Percentiles rank a stretch among this genome's conserved stretches.
These are phyloP conservation scores for Lysandra bellargus DNA, from an alignment of 2,888 invertebrate species.

Conservation along the genomic window DNA sequence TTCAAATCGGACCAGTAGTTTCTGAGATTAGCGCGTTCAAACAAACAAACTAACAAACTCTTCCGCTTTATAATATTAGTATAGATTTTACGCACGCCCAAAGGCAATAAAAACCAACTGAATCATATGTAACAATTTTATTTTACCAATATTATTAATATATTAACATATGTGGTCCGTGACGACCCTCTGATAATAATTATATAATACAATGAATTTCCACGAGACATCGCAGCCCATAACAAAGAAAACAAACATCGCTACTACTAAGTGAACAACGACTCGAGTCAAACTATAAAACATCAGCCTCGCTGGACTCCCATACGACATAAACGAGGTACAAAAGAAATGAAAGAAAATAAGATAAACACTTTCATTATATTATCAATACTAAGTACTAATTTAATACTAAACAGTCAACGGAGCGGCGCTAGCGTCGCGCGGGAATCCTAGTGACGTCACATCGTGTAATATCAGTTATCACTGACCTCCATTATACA, in stretches of 20 bases:
- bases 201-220: slow-evolving; percentile 80
- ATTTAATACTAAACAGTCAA: slow-evolving; percentile 48
- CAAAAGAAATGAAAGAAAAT: slow-evolving; percentile 57
- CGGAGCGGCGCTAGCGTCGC: slow-evolving; percentile 51
- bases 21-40: too few species aligned
- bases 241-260: slow-evolving; percentile 72
- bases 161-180: slow-evolving; percentile 79
- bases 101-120: slow-evolving; percentile 46
- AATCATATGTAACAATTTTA: slow-evolving; percentile 79
- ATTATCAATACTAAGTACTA: slow-evolving; percentile 63
- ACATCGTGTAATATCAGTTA: neutral
- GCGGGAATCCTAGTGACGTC: slow-evolving; percentile 14
- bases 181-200: slow-evolving; percentile 78
- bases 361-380: slow-evolving; percentile 66
- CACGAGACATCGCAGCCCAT: slow-evolving; percentile 74
- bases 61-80: too few species aligned
- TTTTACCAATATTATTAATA: slow-evolving; percentile 81
- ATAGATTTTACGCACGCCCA: neutral
- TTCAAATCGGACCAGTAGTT: too few species aligned
- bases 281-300: slow-evolving; percentile 57
- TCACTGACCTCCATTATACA: too few species aligned
- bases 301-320: slow-evolving; percentile 55
- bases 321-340: slow-evolving; percentile 63
- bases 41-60: too few species aligned
- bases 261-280: slow-evolving; percentile 60